Conservation (phyloP, 2,888 invertebrate species). For the Blera fallax region DNA sequence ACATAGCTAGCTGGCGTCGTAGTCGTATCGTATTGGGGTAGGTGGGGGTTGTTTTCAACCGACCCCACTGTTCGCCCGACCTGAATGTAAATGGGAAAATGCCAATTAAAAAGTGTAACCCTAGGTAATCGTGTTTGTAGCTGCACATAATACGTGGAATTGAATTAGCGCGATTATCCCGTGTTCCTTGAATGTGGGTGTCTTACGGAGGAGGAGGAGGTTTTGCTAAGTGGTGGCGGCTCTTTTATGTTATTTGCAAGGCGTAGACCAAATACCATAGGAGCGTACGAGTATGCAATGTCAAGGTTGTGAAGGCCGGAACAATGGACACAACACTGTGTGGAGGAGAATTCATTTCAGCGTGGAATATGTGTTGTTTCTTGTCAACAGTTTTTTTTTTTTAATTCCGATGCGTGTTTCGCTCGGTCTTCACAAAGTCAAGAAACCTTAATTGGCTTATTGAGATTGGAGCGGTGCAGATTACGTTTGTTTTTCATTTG, state of each 20-base stretch:
- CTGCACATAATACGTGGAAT: constrained; percentile 3
- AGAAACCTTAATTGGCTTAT: constrained; percentile 31
- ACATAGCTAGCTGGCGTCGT: not conserved
- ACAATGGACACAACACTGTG: constrained; percentile 18
- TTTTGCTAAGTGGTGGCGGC: not conserved
- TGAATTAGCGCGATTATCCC: constrained; percentile 45
- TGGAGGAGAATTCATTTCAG: not conserved
- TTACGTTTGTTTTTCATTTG: not conserved
- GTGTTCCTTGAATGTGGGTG: not conserved
- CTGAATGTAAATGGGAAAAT: constrained; percentile 25
- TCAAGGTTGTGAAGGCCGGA: constrained; percentile 40
- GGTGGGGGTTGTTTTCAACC: not conserved
- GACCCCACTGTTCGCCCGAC: too few relatives aligned
- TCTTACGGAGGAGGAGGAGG: not conserved
- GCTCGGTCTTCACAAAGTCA: not conserved
- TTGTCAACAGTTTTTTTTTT: not conserved
- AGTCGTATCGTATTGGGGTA: constrained; percentile 28
- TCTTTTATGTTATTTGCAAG: not conserved
- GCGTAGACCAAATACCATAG: not conserved
- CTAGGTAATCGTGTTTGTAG: constrained; percentile 25
- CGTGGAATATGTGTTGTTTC: constrained; percentile 1
- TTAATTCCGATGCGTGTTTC: not conserved
- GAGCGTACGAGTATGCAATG: constrained; percentile 17
- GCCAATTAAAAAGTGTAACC: constrained; percentile 28
- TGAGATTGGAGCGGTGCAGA: not conserved